phyloP scores from a whole-genome alignment of 2,113 vertebrate genomes.

The Romanogobio albipinnatus region DNA sequence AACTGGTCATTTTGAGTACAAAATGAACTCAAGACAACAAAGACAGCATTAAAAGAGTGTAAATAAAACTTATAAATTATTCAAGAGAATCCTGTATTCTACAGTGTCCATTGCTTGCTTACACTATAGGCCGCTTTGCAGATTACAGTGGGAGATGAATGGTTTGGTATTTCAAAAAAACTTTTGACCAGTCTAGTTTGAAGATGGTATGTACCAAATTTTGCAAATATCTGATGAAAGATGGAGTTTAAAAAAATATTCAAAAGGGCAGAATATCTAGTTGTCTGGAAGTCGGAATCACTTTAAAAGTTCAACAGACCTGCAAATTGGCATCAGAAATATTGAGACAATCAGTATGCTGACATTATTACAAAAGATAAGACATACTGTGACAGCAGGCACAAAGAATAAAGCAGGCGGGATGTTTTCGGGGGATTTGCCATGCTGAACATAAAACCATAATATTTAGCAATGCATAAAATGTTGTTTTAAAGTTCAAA shows the following conservation, averaged over 20 bases:
- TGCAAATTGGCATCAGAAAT: background rate
- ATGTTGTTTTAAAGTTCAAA: background rate
- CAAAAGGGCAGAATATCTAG: background rate
- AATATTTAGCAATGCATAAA: conserved; percentile 1
- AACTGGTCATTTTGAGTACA: background rate
- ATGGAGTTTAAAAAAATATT: background rate
- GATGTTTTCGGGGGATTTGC: background rate
- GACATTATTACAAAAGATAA: background rate
- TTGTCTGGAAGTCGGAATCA: background rate
- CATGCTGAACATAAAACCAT: background rate
- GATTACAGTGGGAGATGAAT: background rate
- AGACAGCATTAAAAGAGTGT: background rate
- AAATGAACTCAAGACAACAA: background rate
- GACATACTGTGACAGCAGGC: conserved; percentile 14
- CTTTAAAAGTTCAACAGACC: background rate
- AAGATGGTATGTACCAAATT: background rate
- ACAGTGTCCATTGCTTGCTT: too few species aligned
- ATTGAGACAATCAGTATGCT: background rate
- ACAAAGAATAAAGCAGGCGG: background rate
- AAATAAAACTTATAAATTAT: background rate
- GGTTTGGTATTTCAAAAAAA: background rate
- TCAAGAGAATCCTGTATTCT: too few species aligned
- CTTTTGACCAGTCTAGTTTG: background rate
- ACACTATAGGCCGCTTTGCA: background rate
- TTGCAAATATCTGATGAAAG: background rate